phyloP scores from a whole-genome alignment of 30 jellyfish, hydroid and myxozoan genomes.

The Catostylus mosaicus region DNA sequence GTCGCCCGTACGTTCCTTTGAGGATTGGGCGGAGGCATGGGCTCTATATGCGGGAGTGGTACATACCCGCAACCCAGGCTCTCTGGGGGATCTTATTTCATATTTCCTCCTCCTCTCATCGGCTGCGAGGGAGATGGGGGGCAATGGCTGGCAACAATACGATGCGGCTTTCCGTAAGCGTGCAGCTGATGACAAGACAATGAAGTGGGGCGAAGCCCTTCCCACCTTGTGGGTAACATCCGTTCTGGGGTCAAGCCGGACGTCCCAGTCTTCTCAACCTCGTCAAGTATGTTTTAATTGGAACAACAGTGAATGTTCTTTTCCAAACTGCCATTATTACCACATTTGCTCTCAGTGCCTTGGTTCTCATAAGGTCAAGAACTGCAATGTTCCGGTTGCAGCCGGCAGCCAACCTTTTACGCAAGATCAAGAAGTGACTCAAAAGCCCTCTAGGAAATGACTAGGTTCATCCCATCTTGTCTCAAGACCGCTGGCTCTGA shows the following conservation, averaged over 20 bases:
- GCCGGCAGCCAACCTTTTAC: background rate
- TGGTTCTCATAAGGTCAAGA: background rate
- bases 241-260: background rate
- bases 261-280: background rate
- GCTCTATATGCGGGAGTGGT: no score
- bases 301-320: background rate
- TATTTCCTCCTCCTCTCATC: slow-evolving; percentile 9
- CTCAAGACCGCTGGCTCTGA: background rate
- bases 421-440: background rate
- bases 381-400: background rate
- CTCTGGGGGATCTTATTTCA: slow-evolving; percentile 3
- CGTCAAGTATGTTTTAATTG: background rate
- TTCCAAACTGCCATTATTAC: background rate
- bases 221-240: slow-evolving; percentile 31
- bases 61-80: background rate
- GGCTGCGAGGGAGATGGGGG: slow-evolving; percentile 2
- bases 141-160: slow-evolving; percentile 36
- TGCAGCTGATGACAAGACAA: slow-evolving; percentile 8
- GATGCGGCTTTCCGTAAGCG: slow-evolving; percentile 26
- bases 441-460: no score
- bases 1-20: no score
- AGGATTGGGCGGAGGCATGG: no score
- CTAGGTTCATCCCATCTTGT: no score
- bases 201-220: slow-evolving; percentile 12
- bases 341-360: background rate